A percentile compares a stretch with the other conserved stretches of the same genome.
Conservation (phyloP, 2,888 invertebrate species). For the Dicycla oo region DNA sequence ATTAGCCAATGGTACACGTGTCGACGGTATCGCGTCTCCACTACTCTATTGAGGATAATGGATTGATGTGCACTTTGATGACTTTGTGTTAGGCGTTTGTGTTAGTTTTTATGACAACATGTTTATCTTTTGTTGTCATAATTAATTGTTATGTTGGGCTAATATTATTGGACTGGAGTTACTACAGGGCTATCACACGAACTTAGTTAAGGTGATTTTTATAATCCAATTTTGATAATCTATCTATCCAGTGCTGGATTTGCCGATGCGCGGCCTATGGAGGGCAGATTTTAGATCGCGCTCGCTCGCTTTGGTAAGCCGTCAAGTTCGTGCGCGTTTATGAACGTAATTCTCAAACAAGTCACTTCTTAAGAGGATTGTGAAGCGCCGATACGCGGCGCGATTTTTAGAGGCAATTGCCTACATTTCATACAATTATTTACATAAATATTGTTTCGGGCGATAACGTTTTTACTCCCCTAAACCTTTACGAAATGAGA, state of each 20-base stretch:
- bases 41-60: conserved; percentile 45
- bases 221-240: not conserved
- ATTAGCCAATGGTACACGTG: conserved; percentile 34
- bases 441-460: too few species aligned
- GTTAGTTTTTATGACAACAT: conserved; percentile 46
- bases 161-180: conserved; percentile 14
- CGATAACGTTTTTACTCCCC: too few species aligned
- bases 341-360: not conserved
- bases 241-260: not conserved
- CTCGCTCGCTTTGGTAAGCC: not conserved
- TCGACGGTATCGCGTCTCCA: conserved; percentile 61
- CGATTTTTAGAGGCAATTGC: too few species aligned
- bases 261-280: not conserved
- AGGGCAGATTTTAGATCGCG: too few species aligned
- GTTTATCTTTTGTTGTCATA: conserved; percentile 29
- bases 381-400: too few species aligned
- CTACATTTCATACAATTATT: too few species aligned
- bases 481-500: too few species aligned
- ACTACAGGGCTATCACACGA: not conserved
- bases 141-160: conserved; percentile 18
- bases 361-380: not conserved
- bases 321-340: not conserved
- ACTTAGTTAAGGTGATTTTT: not conserved
- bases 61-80: conserved; percentile 50
- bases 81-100: conserved; percentile 34